Conservation (phyloP, 2,888 invertebrate genomes). For the Noctua pronuba region DNA sequence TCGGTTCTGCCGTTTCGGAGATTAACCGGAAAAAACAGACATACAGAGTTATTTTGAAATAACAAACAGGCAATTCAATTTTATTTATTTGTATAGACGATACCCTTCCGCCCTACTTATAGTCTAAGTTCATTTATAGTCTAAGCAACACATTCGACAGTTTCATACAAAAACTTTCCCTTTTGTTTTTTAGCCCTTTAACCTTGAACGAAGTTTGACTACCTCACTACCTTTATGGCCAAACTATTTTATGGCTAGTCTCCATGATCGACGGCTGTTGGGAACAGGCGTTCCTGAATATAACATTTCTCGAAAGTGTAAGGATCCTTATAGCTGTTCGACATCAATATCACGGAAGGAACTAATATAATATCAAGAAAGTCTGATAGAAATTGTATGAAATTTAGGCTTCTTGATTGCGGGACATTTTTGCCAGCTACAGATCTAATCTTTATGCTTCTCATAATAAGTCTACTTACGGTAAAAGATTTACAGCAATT, state of each 20-base stretch:
- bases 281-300: conserved; percentile 36
- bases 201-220: conserved; percentile 54
- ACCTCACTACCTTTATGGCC: conserved; percentile 58
- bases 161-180: conserved; percentile 20
- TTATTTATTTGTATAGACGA: no score
- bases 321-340: background rate
- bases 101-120: background rate
- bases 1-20: no score
- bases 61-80: no score
- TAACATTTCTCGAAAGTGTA: conserved; percentile 25
- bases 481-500: background rate
- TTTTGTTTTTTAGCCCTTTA: conserved; percentile 45
- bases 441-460: background rate
- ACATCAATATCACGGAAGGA: conserved; percentile 20
- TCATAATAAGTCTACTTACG: background rate
- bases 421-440: background rate
- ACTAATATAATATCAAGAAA: background rate
- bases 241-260: conserved; percentile 60
- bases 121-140: conserved; percentile 1
- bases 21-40: no score
- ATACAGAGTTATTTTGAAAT: no score
- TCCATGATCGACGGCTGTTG: conserved; percentile 31
- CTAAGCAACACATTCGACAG: conserved; percentile 15
- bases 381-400: conserved; percentile 7
- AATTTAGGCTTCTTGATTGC: background rate